Evolutionary conservation across 2,888 invertebrate genomes (phyloP), one percentile per base, ranked within the genome.

Genomic region (Orthosia incerta): DNA sequence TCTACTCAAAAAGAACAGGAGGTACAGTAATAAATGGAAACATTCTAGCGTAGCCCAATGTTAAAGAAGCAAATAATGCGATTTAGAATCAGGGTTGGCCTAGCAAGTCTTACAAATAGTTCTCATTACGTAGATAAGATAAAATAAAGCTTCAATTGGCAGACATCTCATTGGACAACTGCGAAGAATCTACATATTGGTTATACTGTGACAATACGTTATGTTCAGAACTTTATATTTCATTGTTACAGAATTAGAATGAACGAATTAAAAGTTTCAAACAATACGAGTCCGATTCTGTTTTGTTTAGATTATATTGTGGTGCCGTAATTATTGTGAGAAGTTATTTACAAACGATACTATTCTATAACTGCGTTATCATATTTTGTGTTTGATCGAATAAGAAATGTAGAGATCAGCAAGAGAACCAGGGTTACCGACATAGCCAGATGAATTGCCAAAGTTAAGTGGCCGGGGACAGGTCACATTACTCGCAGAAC

Each of bases 211-310:
- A 63, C 50, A 46, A 31, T 18, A 9, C 11, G 50, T 70, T 64
- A 13, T 46, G 20, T 60, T 26, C 68, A 55, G 56, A 73, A 76
- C 61, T 74, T 79, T 70, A 69, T 71, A 71, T 71, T 74, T 55
- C 23, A 31, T 65, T 74, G 70, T 85, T 77, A 70, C 61, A 61
- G 59, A 77, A 77, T 76, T 70, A 77, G 65, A 82, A 63, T 73
- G 56, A 84, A 73, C 62, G 70, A 83, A 83, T 80, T 78, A 83
- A 83, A 80, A 85, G 74, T 85, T 83, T 74, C 46, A 46, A 76
- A 77, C 64, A 70, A 76, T 65, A 48, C 46, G 64, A 68, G 62
- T 74, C 15, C 31, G 57, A 68, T 84, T 74, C 16, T 80, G 74
- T 78, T 78, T 80, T 67, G 75, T 70, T 82, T 73, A 72, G 20